A percentile compares a stretch with the other conserved stretches of the same genome.
Evolutionary conservation across 2,888 invertebrate genomes (phyloP).

Genomic region (Suillia variegata): DNA sequence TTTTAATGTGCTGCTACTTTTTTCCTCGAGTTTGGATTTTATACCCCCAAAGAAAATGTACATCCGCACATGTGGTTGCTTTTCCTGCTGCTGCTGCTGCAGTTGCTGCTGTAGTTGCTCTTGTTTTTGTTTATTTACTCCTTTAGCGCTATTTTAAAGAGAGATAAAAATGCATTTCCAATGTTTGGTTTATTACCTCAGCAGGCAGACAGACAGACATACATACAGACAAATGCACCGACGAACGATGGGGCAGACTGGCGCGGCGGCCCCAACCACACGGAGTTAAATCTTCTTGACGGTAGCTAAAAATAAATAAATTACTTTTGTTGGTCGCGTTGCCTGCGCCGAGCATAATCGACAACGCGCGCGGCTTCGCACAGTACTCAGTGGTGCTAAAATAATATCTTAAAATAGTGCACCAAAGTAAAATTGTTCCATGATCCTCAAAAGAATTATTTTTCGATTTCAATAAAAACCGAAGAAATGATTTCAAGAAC

Average conservation of each 20-base stretch:
- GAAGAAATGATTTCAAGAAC: too few relatives aligned
- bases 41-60: slow-evolving; percentile 20
- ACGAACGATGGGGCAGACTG: too few relatives aligned
- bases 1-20: slow-evolving; percentile 9
- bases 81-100: slow-evolving; percentile 28
- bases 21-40: background rate
- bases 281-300: slow-evolving; percentile 14
- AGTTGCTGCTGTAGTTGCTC: slow-evolving; percentile 25
- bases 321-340: slow-evolving; percentile 13
- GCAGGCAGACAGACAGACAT: background rate
- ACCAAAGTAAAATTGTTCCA: too few relatives aligned
- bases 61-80: slow-evolving; percentile 26
- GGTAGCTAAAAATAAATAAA: slow-evolving; percentile 38
- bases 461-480: too few relatives aligned
- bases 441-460: too few relatives aligned
- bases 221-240: too few relatives aligned
- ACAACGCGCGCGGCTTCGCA: too few relatives aligned
- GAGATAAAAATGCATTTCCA: slow-evolving; percentile 14
- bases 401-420: too few relatives aligned
- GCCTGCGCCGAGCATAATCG: too few relatives aligned
- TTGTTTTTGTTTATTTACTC: slow-evolving; percentile 5
- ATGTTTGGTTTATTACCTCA: slow-evolving; percentile 18
- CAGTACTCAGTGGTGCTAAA: too few relatives aligned
- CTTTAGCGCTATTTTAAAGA: slow-evolving; percentile 1
- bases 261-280: too few relatives aligned